Evolutionary conservation across 30 jellyfish, hydroid and myxozoan genomes (phyloP).

Genomic region (Hydractinia echinata): DNA sequence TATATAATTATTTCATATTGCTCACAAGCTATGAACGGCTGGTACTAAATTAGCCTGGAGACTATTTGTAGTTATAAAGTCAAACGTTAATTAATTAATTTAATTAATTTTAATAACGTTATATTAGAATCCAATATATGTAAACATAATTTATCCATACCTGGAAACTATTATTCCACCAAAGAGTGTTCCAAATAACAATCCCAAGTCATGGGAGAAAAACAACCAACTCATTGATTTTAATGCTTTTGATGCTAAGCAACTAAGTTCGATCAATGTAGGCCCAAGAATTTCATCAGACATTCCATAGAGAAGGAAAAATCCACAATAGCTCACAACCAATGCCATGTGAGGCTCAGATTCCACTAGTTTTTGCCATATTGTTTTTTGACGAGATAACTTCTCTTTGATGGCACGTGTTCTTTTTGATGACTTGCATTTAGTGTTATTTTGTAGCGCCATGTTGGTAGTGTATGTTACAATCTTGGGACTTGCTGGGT

Average conservation of each 20-base stretch:
- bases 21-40: too few species aligned
- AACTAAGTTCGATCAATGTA: slow-evolving; percentile 85
- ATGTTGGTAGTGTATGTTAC: background rate
- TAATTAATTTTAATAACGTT: too few species aligned
- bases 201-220: slow-evolving; percentile 89
- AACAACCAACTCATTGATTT: slow-evolving; percentile 94
- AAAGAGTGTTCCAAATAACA: slow-evolving; percentile 71
- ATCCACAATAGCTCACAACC: slow-evolving; percentile 79
- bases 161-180: slow-evolving; percentile 85
- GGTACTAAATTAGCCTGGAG: too few species aligned
- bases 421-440: slow-evolving; percentile 51
- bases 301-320: slow-evolving; percentile 88
- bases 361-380: slow-evolving; percentile 73
- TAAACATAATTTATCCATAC: slow-evolving; percentile 23
- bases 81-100: too few species aligned
- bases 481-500: too few species aligned
- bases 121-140: too few species aligned
- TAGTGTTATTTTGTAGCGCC: slow-evolving; percentile 31
- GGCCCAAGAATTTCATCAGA: slow-evolving; percentile 93
- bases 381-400: slow-evolving; percentile 66
- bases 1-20: too few species aligned
- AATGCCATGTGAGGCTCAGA: slow-evolving; percentile 79
- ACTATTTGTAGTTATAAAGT: too few species aligned
- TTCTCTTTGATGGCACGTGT: slow-evolving; percentile 62
- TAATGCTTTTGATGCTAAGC: slow-evolving; percentile 74